Evolutionary conservation across 1,140 invertebrate species (phyloP), one percentile per base, ranked within the genome.

Genomic region (Augochlora pura): DNA sequence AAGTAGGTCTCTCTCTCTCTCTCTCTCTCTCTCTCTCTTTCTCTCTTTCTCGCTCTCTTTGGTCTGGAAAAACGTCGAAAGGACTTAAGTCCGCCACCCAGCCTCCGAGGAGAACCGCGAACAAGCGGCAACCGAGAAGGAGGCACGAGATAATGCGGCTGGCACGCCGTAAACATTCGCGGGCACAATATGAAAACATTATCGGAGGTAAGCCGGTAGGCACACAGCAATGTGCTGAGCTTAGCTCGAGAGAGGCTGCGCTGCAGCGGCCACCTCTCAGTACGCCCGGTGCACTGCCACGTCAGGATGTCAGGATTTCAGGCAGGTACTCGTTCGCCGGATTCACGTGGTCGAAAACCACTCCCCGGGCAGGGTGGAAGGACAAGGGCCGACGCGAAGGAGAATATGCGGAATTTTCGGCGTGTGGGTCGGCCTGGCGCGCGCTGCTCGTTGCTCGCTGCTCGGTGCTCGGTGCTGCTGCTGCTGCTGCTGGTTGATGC

Each of bases 181-280:
- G 74, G 66, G 72, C 83, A 90, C 86, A 86, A 91, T 91, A 91
- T 91, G 90, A 91, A 91, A 91, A 91, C 87, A 90, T 88, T 87
- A 83, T 86, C 83, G 83, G 82, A 65, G 78, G 85, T 90, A 89
- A 91, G 88, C 90, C 85, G 86, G 75, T 83, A 83, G 80, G 88
- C 85, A 91, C 80, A 91, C 88, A 90, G 87, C 87, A 91, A 91
- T 91, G 88, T 90, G 90, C 89, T 89, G 90, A 91, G 90, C 85
- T 89, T 87, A 83, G 88, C 78, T 72, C 23, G 76, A 72, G 77
- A 77, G 67, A 38, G 71, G 65, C 80, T 59, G 69, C 27, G 60
- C 70, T 57, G 46, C 69, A 60, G 18, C 57, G 69, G 27, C 77
- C 62, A 80, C 69, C 81, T 84, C 76, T 85, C 84, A 57, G 74